phyloP scores from a whole-genome alignment of 2,888 invertebrate species.

The Pammene aurita region DNA sequence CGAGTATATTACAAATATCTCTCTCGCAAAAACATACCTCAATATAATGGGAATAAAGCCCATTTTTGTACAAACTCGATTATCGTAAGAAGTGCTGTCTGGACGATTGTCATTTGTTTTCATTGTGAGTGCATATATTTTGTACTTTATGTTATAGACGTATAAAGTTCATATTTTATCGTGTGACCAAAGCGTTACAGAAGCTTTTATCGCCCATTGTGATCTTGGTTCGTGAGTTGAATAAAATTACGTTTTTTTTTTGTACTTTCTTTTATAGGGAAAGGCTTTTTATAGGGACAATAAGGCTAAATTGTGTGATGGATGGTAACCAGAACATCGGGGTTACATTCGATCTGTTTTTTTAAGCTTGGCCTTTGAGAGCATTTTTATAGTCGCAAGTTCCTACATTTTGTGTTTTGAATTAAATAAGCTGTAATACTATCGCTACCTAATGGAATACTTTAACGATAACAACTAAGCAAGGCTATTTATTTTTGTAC shows the following conservation, averaged over 20 bases:
- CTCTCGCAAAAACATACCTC: slow-evolving; percentile 15
- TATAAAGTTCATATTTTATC: slow-evolving; percentile 32
- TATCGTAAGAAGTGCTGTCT: slow-evolving; percentile 17
- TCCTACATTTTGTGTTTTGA: not conserved
- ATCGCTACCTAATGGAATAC: too few species aligned
- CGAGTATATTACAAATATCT: not conserved
- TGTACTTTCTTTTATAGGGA: slow-evolving; percentile 50
- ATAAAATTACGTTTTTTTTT: slow-evolving; percentile 53
- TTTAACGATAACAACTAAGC: too few species aligned
- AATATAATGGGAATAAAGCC: not conserved
- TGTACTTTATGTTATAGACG: slow-evolving; percentile 10
- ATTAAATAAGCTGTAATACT: too few species aligned
- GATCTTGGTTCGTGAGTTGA: slow-evolving; percentile 59
- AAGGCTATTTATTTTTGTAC: too few species aligned
- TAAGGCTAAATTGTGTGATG: slow-evolving; percentile 47
- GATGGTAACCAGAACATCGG: slow-evolving; percentile 30
- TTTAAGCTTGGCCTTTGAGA: not conserved
- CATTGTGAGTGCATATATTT: slow-evolving; percentile 19
- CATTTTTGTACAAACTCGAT: slow-evolving; percentile 2
- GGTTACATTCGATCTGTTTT: slow-evolving; percentile 2
- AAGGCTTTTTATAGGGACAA: slow-evolving; percentile 58
- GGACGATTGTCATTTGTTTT: slow-evolving; percentile 31
- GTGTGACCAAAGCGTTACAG: slow-evolving; percentile 44
- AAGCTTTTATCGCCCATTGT: slow-evolving; percentile 59
- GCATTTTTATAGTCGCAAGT: not conserved